phyloP scores from a whole-genome alignment of 2,888 invertebrate genomes.

The Athalia rosae region DNA sequence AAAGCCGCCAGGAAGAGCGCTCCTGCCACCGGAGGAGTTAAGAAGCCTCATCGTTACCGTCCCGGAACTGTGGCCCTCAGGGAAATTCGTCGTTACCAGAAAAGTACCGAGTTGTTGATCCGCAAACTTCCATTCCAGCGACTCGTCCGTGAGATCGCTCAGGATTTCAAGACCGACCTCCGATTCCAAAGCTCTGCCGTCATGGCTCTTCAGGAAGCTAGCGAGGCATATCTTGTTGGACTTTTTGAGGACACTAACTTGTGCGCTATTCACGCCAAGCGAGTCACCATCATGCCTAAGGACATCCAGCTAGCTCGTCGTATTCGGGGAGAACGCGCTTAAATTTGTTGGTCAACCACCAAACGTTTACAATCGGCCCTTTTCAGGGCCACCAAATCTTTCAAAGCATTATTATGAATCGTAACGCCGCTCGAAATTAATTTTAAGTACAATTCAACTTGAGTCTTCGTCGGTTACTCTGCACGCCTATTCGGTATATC shows the following conservation, averaged over 20 bases:
- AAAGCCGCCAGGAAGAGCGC: constrained; percentile 84
- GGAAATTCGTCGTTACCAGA: constrained; percentile 84
- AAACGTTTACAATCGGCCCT: no score
- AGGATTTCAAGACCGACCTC: constrained; percentile 83
- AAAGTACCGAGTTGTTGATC: constrained; percentile 83
- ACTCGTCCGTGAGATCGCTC: constrained; percentile 83
- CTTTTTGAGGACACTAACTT: constrained; percentile 81
- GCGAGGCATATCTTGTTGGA: constrained; percentile 80
- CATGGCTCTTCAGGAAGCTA: constrained; percentile 80
- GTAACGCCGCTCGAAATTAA: no score
- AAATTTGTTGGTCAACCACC: constrained; percentile 46
- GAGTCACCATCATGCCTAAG: constrained; percentile 81
- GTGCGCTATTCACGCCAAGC: constrained; percentile 85
- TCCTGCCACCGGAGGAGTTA: constrained; percentile 83
- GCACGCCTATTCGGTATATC: no score
- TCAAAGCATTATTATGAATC: no score
- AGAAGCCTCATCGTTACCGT: constrained; percentile 72
- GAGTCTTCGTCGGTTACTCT: no score
- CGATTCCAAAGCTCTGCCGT: constrained; percentile 83
- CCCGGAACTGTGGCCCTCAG: constrained; percentile 82
- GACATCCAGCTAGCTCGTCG: constrained; percentile 77
- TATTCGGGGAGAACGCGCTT: constrained; percentile 61
- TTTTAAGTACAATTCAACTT: no score
- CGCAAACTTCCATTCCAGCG: constrained; percentile 84
- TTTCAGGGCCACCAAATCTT: no score